Evolutionary conservation across 1,140 invertebrate species (phyloP).

Genomic region (Heliconius hermathena): DNA sequence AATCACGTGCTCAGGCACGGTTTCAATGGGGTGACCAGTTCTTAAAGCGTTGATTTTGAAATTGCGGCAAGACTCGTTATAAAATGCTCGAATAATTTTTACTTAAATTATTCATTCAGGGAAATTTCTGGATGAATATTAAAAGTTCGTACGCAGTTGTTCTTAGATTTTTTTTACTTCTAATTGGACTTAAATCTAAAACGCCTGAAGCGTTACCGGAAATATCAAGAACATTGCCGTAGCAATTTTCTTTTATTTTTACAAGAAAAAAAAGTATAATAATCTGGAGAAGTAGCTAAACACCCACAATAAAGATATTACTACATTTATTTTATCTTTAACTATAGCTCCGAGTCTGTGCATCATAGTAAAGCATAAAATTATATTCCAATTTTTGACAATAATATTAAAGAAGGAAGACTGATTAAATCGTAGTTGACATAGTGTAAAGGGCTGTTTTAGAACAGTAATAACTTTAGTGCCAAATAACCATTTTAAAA

Average conservation of each 20-base stretch:
- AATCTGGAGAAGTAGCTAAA: neutral
- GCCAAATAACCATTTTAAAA: neutral
- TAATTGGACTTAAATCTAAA: slow-evolving; percentile 21
- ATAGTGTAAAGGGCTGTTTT: neutral
- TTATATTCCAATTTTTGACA: slow-evolving; percentile 18
- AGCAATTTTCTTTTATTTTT: neutral
- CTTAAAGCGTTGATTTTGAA: slow-evolving; percentile 21
- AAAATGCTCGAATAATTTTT: slow-evolving; percentile 16
- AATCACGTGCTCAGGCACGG: neutral
- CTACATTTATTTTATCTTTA: neutral
- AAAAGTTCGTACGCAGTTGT: slow-evolving; percentile 13
- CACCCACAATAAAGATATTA: neutral
- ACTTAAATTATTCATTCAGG: slow-evolving; percentile 16
- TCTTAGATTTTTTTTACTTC: neutral
- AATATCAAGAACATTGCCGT: neutral
- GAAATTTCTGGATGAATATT: slow-evolving; percentile 22
- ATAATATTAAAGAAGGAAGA: slow-evolving; percentile 25
- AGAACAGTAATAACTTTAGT: neutral
- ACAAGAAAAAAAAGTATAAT: neutral
- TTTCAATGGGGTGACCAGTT: slow-evolving; percentile 18
- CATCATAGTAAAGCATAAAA: neutral
- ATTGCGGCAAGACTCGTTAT: slow-evolving; percentile 21
- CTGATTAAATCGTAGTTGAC: slow-evolving; percentile 14
- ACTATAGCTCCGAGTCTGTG: neutral
- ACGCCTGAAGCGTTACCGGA: neutral